Evolutionary conservation across 2,888 invertebrate genomes (phyloP).

Genomic region (Tenthredo mesomela): DNA sequence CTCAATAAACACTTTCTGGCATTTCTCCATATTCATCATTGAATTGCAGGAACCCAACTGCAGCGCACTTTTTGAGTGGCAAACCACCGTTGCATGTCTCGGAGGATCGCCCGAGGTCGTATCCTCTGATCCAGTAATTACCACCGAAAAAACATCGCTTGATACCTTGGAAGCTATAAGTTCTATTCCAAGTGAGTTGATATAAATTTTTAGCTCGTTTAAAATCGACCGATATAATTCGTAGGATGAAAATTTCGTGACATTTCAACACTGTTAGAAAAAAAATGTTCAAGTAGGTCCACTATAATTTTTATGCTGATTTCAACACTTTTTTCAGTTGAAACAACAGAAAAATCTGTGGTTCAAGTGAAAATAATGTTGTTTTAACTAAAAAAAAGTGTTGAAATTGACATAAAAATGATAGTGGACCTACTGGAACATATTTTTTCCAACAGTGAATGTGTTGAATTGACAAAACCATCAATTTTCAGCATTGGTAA

Average conservation of each 20-base stretch:
- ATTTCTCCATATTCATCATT: background rate
- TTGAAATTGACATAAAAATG: too few relatives aligned
- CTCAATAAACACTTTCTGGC: background rate
- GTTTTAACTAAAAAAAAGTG: too few relatives aligned
- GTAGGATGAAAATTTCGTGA: background rate
- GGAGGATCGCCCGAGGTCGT: background rate
- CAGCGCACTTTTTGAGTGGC: conserved; percentile 67
- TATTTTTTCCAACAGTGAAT: too few relatives aligned
- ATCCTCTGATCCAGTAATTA: background rate
- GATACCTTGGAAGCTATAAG: background rate
- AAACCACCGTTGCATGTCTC: conserved; percentile 65
- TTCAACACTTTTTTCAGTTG: too few relatives aligned
- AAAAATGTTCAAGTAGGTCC: too few relatives aligned
- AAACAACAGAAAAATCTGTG: too few relatives aligned
- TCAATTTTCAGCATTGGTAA: conserved; percentile 55
- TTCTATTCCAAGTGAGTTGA: conserved; percentile 16
- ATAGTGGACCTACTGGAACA: too few relatives aligned
- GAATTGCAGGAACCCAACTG: conserved; percentile 66
- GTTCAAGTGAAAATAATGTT: too few relatives aligned
- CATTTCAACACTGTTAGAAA: too few relatives aligned
- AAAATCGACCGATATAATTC: background rate
- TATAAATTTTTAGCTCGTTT: background rate
- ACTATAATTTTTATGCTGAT: too few relatives aligned
- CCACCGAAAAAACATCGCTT: background rate
- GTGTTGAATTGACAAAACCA: background rate